Percentiles rank a stretch among this genome's conserved stretches.
phyloP scores from a whole-genome alignment of 2,797 vertebrate genomes.

The Macrochelys suwanniensis region DNA sequence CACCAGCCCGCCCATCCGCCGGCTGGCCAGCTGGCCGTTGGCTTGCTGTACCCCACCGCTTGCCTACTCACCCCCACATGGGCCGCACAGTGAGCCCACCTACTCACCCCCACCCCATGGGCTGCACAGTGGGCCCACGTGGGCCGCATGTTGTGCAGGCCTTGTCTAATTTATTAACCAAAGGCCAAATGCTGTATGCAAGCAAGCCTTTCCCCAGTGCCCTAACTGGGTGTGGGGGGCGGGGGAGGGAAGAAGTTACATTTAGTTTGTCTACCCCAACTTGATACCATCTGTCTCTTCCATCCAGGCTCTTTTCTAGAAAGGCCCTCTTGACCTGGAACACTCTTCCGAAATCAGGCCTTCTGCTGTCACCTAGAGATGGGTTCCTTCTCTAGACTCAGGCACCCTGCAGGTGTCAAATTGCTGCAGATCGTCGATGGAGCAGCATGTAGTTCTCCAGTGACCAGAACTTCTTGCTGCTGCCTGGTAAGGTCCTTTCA shows the following conservation, averaged over 20 bases:
- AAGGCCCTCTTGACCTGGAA: background rate
- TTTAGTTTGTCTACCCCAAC: background rate
- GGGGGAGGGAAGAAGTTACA: background rate
- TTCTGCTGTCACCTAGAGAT: background rate
- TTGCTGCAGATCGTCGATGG: background rate
- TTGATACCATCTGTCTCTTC: background rate
- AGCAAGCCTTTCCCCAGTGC: background rate
- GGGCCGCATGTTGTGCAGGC: too few relatives aligned
- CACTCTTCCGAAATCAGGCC: background rate
- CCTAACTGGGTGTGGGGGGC: background rate
- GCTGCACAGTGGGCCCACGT: too few relatives aligned
- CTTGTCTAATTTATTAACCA: background rate
- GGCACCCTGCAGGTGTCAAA: background rate
- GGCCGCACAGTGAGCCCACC: too few relatives aligned
- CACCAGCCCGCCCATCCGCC: too few relatives aligned
- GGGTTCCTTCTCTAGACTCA: background rate
- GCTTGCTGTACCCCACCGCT: too few relatives aligned
- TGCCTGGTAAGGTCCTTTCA: background rate
- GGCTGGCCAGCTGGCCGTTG: too few relatives aligned
- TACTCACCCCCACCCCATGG: too few relatives aligned
- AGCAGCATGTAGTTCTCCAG: background rate
- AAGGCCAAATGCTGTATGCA: background rate
- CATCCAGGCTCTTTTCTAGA: background rate
- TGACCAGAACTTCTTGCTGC: background rate
- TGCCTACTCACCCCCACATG: too few relatives aligned